Base-by-base conservation (phyloP, 2,797 vertebrate genomes). In the Sebastes iracundus region DNA sequence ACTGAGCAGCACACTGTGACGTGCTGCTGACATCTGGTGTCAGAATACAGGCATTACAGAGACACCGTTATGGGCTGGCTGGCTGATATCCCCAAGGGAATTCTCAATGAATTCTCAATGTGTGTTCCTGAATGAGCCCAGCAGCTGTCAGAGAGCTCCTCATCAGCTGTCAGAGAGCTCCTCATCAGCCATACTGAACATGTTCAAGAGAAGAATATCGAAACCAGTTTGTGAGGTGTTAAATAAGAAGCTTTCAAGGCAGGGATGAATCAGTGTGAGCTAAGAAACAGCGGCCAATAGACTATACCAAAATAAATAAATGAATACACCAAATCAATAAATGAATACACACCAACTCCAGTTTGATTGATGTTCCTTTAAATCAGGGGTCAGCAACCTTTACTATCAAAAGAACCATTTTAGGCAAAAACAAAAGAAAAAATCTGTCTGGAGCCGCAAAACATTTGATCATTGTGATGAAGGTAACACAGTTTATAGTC, bases 1-100 rank as follows among this genome's bases (percentile, higher is more conserved):
- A 46, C 14, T 18, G 42, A 46, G 60, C 20, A 2, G 7, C 66
- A 22, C 25, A 14, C 20, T 58, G 35, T 4, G 18, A 1, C 22
- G 9, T 56, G 25, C 12, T 84, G 42, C 83, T 90, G 88, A 42
- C 91, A 75, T 75, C 91, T 92, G 58, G 59, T 92, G 93, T 59
- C 72, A 12, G 0, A 32, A 0, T 1, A 6, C 2, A 1, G 13
- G 63, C n/a, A 69, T 80, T 68, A 38, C 90, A 90, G 56, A 0
- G 11, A 60, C 38, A 18, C 27, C 0, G 3, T 6, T 38, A 38
- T 1, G 7, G 5, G 13, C 6, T 0, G 11, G 1, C 7, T 38
- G 20, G 2, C 4, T 14, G 3, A 33, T 79, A 82, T 84, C 80
- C 87, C 83, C 83, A 20, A 10, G 91, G 90, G 87, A 84, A 85